These are phyloP conservation scores for Cyprinodon diabolis DNA, from an alignment of 2,797 vertebrate genomes.

Conservation along the genomic window DNA sequence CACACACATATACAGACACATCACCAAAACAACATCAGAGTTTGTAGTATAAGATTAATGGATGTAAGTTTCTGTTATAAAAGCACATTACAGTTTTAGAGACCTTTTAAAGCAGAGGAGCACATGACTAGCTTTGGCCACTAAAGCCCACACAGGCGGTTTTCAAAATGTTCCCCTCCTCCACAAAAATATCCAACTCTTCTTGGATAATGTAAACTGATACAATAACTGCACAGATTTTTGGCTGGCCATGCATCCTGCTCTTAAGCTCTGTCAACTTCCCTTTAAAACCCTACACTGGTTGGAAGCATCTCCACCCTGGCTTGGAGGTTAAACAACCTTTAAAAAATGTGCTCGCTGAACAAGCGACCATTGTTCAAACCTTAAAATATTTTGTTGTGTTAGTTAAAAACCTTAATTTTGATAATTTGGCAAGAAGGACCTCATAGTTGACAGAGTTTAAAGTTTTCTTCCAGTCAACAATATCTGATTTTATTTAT, in stretches of 20 bases:
- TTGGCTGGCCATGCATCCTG: slow-evolving; percentile 72
- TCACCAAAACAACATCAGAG: too few species aligned
- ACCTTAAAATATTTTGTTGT: background rate
- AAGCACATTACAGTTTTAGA: too few species aligned
- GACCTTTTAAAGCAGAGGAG: background rate
- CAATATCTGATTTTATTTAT: too few species aligned
- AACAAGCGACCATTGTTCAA: slow-evolving; percentile 10
- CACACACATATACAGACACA: too few species aligned
- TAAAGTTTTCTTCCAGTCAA: background rate
- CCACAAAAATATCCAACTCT: slow-evolving; percentile 49
- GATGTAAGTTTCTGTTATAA: too few species aligned
- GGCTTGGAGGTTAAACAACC: slow-evolving; percentile 11
- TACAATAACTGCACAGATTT: slow-evolving; percentile 42
- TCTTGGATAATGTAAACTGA: slow-evolving; percentile 52
- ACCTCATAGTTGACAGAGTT: too few species aligned
- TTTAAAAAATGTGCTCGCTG: slow-evolving; percentile 3
- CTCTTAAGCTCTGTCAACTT: slow-evolving; percentile 81
- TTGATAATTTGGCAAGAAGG: background rate
- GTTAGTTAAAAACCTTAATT: background rate
- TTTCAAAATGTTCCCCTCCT: slow-evolving; percentile 34
- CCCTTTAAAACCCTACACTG: slow-evolving; percentile 70
- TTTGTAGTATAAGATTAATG: too few species aligned
- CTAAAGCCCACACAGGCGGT: slow-evolving; percentile 25
- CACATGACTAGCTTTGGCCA: background rate
- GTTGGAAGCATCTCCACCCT: slow-evolving; percentile 57